These are phyloP conservation scores for Eleutherodactylus coqui DNA, from an alignment of 2,797 vertebrate genomes.

Conservation along the genomic window DNA sequence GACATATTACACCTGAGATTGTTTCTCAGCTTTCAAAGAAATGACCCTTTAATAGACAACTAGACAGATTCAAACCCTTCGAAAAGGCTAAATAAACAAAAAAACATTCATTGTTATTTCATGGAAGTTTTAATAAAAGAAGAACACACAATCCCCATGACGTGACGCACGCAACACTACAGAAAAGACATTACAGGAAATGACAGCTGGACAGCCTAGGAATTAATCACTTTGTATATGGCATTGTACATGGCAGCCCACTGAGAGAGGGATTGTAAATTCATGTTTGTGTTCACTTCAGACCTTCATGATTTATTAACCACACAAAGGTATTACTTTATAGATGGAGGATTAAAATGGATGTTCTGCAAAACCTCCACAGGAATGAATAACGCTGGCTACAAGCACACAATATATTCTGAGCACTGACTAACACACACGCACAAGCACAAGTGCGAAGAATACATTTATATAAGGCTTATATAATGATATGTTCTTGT, in stretches of 20 bases:
- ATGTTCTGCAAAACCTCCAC: neutral
- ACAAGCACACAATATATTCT: neutral
- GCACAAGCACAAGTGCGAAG: neutral
- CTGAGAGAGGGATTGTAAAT: slow-evolving; percentile 17
- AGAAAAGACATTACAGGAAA: slow-evolving; percentile 22
- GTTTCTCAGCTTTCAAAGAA: neutral
- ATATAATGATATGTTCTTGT: neutral
- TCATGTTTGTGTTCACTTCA: slow-evolving; percentile 34
- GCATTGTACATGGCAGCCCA: slow-evolving; percentile 34
- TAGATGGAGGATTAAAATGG: slow-evolving; percentile 18
- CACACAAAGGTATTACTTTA: slow-evolving; percentile 2
- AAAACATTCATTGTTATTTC: neutral
- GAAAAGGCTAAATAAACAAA: neutral
- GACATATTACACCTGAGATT: neutral
- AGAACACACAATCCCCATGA: neutral
- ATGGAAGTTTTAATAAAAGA: neutral
- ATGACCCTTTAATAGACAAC: neutral
- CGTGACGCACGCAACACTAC: neutral
- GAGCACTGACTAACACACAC: neutral
- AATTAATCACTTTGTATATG: slow-evolving; percentile 37
- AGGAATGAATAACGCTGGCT: neutral
- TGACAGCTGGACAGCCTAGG: slow-evolving; percentile 30
- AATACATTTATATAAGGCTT: neutral
- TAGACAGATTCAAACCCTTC: neutral
- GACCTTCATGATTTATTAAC: slow-evolving; percentile 41